A percentile compares a stretch with the other conserved stretches of the same genome.
Evolutionary conservation across 2,888 invertebrate genomes (phyloP).

Genomic region (Scaptomyza cyrtandrae): DNA sequence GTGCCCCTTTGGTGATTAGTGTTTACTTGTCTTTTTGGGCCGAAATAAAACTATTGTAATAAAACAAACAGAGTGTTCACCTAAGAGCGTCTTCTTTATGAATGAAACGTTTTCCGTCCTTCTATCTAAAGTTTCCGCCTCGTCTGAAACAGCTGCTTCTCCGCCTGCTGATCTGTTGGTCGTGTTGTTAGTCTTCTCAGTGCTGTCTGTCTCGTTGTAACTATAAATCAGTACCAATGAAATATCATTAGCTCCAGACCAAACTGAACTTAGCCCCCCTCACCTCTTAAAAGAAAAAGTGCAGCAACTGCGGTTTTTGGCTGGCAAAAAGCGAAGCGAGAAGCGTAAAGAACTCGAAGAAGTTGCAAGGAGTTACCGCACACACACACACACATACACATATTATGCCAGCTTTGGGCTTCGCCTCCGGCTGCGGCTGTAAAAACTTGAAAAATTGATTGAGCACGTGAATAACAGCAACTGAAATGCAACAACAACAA

Average conservation of each 20-base stretch:
- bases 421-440: slow-evolving; percentile 47
- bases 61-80: no score
- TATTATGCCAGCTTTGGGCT: slow-evolving; percentile 31
- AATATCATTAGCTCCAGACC: slow-evolving; percentile 69
- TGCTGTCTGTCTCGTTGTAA: no score
- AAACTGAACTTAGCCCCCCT: slow-evolving; percentile 8
- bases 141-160: no score
- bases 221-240: slow-evolving; percentile 76
- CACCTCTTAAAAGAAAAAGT: not conserved
- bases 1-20: not conserved
- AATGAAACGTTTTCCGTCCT: no score
- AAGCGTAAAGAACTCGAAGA: slow-evolving; percentile 1
- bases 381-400: slow-evolving; percentile 9
- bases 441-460: slow-evolving; percentile 78
- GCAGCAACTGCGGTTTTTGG: slow-evolving; percentile 33
- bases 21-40: no score
- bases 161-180: no score
- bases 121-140: no score
- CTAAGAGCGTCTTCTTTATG: no score
- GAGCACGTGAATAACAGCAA: slow-evolving; percentile 76
- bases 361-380: slow-evolving; percentile 6
- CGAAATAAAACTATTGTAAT: no score
- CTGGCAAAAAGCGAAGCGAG: slow-evolving; percentile 29
- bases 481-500: slow-evolving; percentile 53
- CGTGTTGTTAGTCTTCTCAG: no score